phyloP scores from a whole-genome alignment of 2,888 invertebrate species.

The Agrotis segetum region DNA sequence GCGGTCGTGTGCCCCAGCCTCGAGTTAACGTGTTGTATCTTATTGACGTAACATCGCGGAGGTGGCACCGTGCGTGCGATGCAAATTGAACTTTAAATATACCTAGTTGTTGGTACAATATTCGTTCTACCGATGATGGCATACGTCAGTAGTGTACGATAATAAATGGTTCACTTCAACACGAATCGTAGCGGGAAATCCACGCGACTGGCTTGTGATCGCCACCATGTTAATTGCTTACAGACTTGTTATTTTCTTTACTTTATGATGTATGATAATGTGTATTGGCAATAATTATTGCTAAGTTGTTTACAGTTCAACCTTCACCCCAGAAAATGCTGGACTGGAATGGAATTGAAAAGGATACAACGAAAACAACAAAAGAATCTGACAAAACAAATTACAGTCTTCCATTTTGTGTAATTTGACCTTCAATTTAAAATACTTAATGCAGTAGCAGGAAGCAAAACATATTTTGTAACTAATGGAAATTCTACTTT shows the following conservation, averaged over 20 bases:
- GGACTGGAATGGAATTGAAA: slow-evolving; percentile 34
- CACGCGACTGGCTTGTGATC: slow-evolving; percentile 89
- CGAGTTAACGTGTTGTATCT: slow-evolving; percentile 88
- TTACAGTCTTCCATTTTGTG: slow-evolving; percentile 46
- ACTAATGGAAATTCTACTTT: slow-evolving; percentile 32
- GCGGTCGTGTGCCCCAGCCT: slow-evolving; percentile 84
- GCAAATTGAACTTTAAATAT: slow-evolving; percentile 82
- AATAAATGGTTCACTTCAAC: slow-evolving; percentile 89
- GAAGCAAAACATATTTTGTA: slow-evolving; percentile 10
- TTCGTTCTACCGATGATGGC: slow-evolving; percentile 69
- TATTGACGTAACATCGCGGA: slow-evolving; percentile 89
- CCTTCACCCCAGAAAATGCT: slow-evolving; percentile 60
- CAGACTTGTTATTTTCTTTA: slow-evolving; percentile 81
- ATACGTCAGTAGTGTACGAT: slow-evolving; percentile 87
- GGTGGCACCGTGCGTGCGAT: slow-evolving; percentile 78
- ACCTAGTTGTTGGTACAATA: slow-evolving; percentile 73
- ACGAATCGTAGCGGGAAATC: slow-evolving; percentile 89
- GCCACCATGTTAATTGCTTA: slow-evolving; percentile 85
- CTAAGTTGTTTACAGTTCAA: slow-evolving; percentile 75
- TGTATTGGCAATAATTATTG: slow-evolving; percentile 71
- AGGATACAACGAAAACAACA: slow-evolving; percentile 40
- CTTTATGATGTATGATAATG: slow-evolving; percentile 69
- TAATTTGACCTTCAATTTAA: slow-evolving; percentile 49
- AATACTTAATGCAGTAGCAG: slow-evolving; percentile 41
- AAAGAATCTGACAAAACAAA: slow-evolving; percentile 46